These are phyloP conservation scores for Ara ararauna DNA, from an alignment of 2,797 vertebrate species.

Conservation along the genomic window DNA sequence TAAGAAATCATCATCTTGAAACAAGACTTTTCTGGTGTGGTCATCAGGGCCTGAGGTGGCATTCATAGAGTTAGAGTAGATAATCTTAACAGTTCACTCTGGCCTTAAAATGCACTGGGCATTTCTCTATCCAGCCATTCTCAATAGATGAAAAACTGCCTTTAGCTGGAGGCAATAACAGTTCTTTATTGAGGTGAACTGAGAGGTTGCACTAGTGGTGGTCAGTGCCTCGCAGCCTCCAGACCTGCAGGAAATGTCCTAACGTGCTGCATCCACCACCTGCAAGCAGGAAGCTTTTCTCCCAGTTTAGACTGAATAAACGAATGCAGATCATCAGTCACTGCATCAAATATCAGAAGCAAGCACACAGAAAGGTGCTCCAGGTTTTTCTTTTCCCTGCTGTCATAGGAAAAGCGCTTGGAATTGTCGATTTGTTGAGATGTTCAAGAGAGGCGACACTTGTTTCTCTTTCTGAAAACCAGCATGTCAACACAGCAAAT, in stretches of 20 bases:
- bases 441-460: background rate
- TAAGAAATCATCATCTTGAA: background rate
- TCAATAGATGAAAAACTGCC: background rate
- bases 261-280: no score
- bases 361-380: background rate
- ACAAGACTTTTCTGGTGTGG: background rate
- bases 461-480: background rate
- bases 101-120: background rate
- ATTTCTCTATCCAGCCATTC: background rate
- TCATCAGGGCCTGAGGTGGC: background rate
- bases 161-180: background rate
- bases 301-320: background rate
- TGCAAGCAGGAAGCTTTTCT: background rate
- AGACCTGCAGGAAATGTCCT: background rate
- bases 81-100: accelerated
- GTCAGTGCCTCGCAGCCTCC: background rate
- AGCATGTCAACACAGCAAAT: background rate
- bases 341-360: background rate
- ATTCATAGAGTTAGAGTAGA: background rate
- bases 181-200: background rate
- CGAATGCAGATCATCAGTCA: background rate
- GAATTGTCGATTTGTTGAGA: background rate
- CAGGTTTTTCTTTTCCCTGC: background rate
- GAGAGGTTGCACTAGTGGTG: no score
- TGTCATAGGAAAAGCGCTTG: background rate